Conservation (phyloP, 2,888 invertebrate species). For the Epirrita christyi region DNA sequence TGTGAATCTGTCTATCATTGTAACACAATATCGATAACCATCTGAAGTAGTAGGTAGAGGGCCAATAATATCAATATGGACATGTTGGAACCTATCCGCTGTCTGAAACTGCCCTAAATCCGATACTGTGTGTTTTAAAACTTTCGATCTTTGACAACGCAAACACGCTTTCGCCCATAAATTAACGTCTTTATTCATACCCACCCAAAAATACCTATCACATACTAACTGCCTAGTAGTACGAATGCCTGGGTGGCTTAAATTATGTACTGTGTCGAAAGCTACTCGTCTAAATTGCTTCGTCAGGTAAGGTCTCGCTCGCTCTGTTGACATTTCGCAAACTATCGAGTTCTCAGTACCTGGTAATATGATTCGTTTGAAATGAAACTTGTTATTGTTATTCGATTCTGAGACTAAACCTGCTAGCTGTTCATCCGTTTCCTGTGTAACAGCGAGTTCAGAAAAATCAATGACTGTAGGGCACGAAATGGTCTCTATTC, state of each 20-base stretch:
- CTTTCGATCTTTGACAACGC: constrained; percentile 31
- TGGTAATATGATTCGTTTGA: constrained; percentile 20
- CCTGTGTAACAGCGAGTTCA: constrained; percentile 20
- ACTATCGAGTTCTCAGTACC: constrained; percentile 17
- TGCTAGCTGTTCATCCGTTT: constrained; percentile 15
- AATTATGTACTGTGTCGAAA: constrained; percentile 14
- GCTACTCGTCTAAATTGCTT: constrained; percentile 6
- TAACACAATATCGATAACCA: constrained; percentile 4
- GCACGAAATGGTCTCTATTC: constrained; percentile 31
- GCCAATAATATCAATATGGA: constrained; percentile 34
- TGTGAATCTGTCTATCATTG: no score
- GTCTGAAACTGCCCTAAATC: constrained; percentile 13
- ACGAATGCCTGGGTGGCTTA: constrained; percentile 21
- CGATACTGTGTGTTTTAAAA: constrained; percentile 26
- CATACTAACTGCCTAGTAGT: constrained; percentile 5
- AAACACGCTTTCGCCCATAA: constrained; percentile 26
- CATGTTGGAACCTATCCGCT: constrained; percentile 27
- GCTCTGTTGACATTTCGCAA: constrained; percentile 32
- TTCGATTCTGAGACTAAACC: constrained; percentile 5
- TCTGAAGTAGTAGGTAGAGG: constrained; percentile 20
- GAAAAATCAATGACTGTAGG: constrained; percentile 18
- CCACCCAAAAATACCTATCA: constrained; percentile 18
- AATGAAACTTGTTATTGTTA: constrained; percentile 14
- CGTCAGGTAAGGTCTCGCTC: constrained; percentile 23
- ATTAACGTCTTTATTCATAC: constrained; percentile 9